These are phyloP conservation scores for Cyanoramphus novaezelandiae DNA, from an alignment of 2,113 vertebrate genomes.

Conservation along the genomic window DNA sequence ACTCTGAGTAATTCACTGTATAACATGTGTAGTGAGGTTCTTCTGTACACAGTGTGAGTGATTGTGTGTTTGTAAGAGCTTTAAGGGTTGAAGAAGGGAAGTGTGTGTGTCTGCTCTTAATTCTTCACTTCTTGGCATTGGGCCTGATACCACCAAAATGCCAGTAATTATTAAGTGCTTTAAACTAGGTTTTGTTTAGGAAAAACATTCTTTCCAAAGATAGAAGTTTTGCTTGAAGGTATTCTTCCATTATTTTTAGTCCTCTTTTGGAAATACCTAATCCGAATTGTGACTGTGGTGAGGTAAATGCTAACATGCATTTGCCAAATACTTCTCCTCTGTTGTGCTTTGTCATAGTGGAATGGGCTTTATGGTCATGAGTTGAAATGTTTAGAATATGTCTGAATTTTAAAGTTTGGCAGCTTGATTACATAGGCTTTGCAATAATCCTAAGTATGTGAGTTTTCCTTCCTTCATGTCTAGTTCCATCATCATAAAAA, in stretches of 20 bases:
- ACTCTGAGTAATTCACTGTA: accelerated
- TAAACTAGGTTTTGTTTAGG: not conserved
- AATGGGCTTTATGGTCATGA: not conserved
- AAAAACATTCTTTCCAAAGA: not conserved
- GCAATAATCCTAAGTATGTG: not conserved
- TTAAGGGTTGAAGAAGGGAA: not conserved
- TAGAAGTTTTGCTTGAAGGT: not conserved
- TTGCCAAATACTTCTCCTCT: not conserved
- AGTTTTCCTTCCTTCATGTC: not conserved
- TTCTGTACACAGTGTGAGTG: not conserved
- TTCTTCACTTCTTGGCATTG: not conserved
- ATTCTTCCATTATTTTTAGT: not conserved
- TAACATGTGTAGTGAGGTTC: accelerated
- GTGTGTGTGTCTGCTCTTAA: not conserved
- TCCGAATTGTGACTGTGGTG: not conserved
- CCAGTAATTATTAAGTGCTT: not conserved
- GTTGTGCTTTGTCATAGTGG: not conserved
- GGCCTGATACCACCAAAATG: not conserved
- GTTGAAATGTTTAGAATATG: not conserved
- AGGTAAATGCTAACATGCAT: not conserved
- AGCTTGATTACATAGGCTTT: constrained; percentile 21
- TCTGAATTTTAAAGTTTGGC: not conserved
- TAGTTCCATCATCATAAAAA: not conserved
- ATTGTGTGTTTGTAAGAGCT: not conserved
- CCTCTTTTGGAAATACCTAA: not conserved